phyloP scores from a whole-genome alignment of 2,888 invertebrate genomes.

The Horisme vitalbata region DNA sequence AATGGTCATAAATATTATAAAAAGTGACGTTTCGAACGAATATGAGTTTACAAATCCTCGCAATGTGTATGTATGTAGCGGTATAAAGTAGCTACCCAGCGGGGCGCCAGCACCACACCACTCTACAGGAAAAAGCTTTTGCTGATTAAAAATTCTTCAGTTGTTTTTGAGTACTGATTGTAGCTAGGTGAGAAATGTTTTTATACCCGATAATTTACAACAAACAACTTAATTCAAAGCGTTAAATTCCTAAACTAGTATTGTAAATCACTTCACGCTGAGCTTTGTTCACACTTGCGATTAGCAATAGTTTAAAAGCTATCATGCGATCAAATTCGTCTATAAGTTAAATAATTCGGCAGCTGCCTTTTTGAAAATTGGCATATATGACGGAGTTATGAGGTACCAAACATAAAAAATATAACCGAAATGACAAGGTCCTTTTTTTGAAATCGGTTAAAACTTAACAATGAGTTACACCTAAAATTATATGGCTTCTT shows the following conservation, averaged over 20 bases:
- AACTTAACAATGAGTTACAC: no score
- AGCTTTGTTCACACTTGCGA: conserved; percentile 36
- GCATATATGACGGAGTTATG: no score
- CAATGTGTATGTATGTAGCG: conserved; percentile 73
- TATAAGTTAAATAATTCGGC: no score
- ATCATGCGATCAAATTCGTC: no score
- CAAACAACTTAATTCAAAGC: conserved; percentile 51
- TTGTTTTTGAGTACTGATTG: conserved; percentile 65
- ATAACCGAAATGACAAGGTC: no score
- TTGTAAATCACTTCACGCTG: conserved; percentile 51
- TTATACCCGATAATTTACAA: conserved; percentile 62
- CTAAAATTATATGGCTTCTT: no score
- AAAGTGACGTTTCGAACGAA: conserved; percentile 77
- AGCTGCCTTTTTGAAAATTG: no score
- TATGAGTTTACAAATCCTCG: conserved; percentile 28
- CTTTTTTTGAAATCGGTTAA: no score
- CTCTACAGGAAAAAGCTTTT: conserved; percentile 59
- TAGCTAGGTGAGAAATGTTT: conserved; percentile 63
- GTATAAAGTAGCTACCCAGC: conserved; percentile 72
- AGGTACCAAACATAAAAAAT: no score
- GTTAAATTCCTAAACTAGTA: conserved; percentile 57
- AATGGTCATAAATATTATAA: conserved; percentile 78
- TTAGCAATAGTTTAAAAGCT: conserved; percentile 26
- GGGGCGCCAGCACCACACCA: conserved; percentile 51
- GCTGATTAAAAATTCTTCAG: conserved; percentile 74